Evolutionary conservation across 2,888 invertebrate species (phyloP), one percentile per base, ranked within the genome.

Genomic region (Archaeoteleia sp.): DNA sequence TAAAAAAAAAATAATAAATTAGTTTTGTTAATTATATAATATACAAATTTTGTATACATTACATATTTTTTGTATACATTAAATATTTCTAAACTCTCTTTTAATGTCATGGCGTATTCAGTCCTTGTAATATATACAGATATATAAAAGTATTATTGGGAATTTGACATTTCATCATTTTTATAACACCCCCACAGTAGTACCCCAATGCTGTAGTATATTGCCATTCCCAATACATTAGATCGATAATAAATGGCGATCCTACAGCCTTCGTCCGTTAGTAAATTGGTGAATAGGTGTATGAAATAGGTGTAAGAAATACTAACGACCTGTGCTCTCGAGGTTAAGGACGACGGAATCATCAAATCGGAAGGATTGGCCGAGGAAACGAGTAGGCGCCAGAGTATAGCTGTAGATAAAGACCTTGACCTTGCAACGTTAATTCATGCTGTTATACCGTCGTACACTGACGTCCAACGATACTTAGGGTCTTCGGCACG

Each of bases 351-450:
- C 70, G 73, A 60, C 55, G 68, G 69, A 67, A 69, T 58, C 55
- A 57, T 69, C 65, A 66, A 70, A 71, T 70, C 70, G 74, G 70
- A 76, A 74, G 75, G 72, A 74, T 74, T 72, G 72, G 67, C 65
- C 55, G 67, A 49, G 57, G 49, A 67, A 63, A 63, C 39, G 73
- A 71, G 73, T 67, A 34, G 72, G 72, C 58, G 67, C 46, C 69
- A 61, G 62, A n/a, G 63, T 62, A 37, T 60, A 62, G 58, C 63
- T 68, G 60, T 63, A 68, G 62, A 57, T 58, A 40, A 72, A 77
- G n/a, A 80, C 82, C 81, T 82, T 81, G 78, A 79, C 81, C 81
- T 78, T 78, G 74, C 51, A 42, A 69, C 75, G 78, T 77, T 79
- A 81, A 82, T 81, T 77, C 78, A 77, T 79, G 75, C 76, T 69